Conservation (phyloP, 2,113 vertebrate species). For the Marcusenius ussheri region DNA sequence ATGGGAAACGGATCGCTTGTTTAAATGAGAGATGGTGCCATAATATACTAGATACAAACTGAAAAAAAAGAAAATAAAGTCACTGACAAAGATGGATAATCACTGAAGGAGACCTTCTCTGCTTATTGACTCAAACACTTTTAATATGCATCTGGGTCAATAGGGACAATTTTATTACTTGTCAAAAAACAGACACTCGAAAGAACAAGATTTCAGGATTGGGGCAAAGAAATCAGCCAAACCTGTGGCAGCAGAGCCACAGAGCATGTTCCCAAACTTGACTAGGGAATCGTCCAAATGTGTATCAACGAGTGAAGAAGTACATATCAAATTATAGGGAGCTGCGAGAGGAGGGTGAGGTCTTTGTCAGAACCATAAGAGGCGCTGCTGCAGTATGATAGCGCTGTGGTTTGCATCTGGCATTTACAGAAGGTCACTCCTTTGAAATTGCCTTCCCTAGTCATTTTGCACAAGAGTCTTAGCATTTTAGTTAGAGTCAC, state of each 20-base stretch:
- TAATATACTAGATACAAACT: not conserved
- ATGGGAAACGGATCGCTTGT: not conserved
- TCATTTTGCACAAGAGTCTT: not conserved
- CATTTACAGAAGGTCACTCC: not conserved
- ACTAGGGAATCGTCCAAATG: not conserved
- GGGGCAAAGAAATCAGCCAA: not conserved
- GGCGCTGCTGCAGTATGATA: not conserved
- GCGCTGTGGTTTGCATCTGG: slow-evolving; percentile 14
- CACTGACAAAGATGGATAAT: not conserved
- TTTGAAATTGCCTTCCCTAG: not conserved
- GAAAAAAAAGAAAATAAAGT: not conserved
- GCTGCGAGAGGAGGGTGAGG: not conserved
- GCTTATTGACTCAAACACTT: not conserved
- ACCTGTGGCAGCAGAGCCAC: not conserved
- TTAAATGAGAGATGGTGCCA: not conserved
- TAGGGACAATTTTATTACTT: not conserved
- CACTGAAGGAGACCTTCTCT: not conserved
- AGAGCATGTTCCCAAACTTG: not conserved
- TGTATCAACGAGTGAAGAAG: not conserved
- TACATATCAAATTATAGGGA: slow-evolving; percentile 25
- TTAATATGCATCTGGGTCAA: not conserved
- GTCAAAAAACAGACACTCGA: not conserved
- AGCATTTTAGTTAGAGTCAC: not conserved
- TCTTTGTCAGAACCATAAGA: slow-evolving; percentile 25
- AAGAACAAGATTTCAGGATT: not conserved